Conservation (phyloP, 2,888 invertebrate genomes). For the Desoria tigrina region DNA sequence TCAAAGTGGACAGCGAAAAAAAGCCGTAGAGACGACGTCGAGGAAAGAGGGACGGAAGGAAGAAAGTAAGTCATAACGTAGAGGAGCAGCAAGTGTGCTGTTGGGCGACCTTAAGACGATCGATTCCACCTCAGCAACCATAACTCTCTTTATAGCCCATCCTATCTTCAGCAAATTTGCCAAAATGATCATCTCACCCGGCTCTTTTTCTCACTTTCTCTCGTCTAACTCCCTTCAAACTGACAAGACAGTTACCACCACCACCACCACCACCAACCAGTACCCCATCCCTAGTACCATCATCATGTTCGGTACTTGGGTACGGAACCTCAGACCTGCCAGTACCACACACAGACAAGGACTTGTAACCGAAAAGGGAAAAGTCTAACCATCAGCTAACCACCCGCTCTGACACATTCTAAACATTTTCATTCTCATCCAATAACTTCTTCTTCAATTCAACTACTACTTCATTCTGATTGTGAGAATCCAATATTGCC, state of each 20-base stretch:
- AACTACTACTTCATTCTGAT: background rate
- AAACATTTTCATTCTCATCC: constrained; percentile 22
- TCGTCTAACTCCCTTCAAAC: constrained; percentile 2
- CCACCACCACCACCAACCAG: background rate
- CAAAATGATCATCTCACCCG: constrained; percentile 47
- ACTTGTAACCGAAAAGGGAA: too few species aligned
- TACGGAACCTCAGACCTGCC: too few species aligned
- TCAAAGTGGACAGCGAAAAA: too few species aligned
- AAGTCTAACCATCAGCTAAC: background rate
- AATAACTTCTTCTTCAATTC: constrained; percentile 17
- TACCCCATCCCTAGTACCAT: too few species aligned
- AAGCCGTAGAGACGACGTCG: too few species aligned
- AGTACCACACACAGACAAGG: too few species aligned
- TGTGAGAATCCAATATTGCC: constrained; percentile 10
- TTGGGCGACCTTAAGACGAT: constrained; percentile 25
- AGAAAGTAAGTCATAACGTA: constrained; percentile 21
- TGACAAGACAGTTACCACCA: constrained; percentile 11
- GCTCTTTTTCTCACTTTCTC: constrained; percentile 40
- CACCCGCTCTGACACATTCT: constrained; percentile 17
- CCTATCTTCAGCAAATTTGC: constrained; percentile 52
- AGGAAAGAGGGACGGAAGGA: constrained; percentile 13
- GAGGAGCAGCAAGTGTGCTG: too few species aligned
- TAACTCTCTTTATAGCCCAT: constrained; percentile 50
- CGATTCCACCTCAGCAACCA: constrained; percentile 47
- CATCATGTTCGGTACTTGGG: too few species aligned